Evolutionary conservation across 2,113 vertebrate genomes (phyloP), one percentile per base, ranked within the genome.

Genomic region (Odocoileus hemionus): DNA sequence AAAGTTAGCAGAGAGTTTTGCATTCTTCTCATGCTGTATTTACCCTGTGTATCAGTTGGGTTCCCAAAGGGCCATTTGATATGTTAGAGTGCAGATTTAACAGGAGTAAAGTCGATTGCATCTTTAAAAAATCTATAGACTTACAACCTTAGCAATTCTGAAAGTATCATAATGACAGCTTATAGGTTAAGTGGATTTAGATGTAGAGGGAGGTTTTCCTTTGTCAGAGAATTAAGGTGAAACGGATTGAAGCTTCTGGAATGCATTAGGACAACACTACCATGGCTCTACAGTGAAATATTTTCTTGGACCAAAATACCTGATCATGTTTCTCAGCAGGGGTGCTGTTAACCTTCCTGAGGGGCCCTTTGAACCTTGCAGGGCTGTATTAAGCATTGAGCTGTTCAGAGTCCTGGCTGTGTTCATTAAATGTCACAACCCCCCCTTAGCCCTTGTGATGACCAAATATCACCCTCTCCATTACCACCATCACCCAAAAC

Each of bases 211-310:
- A 86, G 78, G 74, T 58, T 97, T 98, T 95, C 94, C 57, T 96
- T 89, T 90, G 74, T 30, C 0, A 79, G 88, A 97, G 94, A 98
- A 98, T 92, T 97, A 98, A 96, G 97, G 94, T 98, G 84, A 78
- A 94, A 78, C 0, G 47, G 76, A 76, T 94, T 78, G 95, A 86
- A 89, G 50, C 64, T 97, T 86, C 78, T 83, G 19, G 87, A 97
- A 86, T 97, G 16, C 30, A 96, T 58, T 28, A 17, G 64, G 82
- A 70, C 83, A 95, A 55, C 21, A 67, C 6, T 91, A 88, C 91
- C 91, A 67, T 61, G 30, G 78, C 80, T 55, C 45, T 57, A 88
- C 15, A 94, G 67, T 1, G 52, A 98, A 50, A 91, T 93, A 10
- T 36, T 87, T 89, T 47, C 6, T n/a, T 87, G 3, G 0, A 3